Percentiles rank a stretch among this genome's conserved stretches.
phyloP scores from a whole-genome alignment of 2,888 invertebrate genomes.

The Volucella inflata region DNA sequence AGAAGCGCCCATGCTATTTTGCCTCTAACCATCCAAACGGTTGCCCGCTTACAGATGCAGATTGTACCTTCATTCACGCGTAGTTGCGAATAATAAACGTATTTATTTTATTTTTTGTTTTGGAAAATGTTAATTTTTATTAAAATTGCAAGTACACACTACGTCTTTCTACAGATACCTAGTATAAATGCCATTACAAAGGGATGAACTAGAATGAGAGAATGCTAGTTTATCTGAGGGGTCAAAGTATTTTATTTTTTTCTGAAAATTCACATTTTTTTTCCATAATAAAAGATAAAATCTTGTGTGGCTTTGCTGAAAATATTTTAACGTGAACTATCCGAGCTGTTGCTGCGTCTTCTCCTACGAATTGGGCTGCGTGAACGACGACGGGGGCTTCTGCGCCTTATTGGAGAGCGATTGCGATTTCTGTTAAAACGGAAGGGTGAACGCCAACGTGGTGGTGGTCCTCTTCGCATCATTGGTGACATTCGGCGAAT shows the following conservation, averaged over 20 bases:
- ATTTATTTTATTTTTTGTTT: neutral
- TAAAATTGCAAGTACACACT: slow-evolving; percentile 1
- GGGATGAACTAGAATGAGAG: neutral
- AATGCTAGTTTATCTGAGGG: neutral
- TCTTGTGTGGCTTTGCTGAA: neutral
- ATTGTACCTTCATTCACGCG: slow-evolving; percentile 91
- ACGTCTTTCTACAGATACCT: neutral
- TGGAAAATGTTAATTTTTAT: slow-evolving; percentile 32
- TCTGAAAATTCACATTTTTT: slow-evolving; percentile 31
- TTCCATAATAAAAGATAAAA: slow-evolving; percentile 18
- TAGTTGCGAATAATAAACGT: neutral
- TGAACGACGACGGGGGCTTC: slow-evolving; percentile 82
- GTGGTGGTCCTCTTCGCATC: slow-evolving; percentile 81
- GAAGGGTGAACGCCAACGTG: slow-evolving; percentile 83
- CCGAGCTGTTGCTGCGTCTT: slow-evolving; percentile 83
- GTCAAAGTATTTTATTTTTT: slow-evolving; percentile 42
- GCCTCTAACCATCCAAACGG: slow-evolving; percentile 92
- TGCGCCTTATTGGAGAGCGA: slow-evolving; percentile 80
- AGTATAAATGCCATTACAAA: too few relatives aligned
- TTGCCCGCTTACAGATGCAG: slow-evolving; percentile 88
- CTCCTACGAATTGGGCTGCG: slow-evolving; percentile 83
- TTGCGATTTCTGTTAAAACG: slow-evolving; percentile 81
- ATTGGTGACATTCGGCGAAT: slow-evolving; percentile 82
- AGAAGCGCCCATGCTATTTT: slow-evolving; percentile 92
- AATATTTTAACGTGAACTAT: slow-evolving; percentile 81